These are phyloP conservation scores for Stylophora pistillata DNA, from an alignment of 64 coral and sea anemone species.

Conservation along the genomic window DNA sequence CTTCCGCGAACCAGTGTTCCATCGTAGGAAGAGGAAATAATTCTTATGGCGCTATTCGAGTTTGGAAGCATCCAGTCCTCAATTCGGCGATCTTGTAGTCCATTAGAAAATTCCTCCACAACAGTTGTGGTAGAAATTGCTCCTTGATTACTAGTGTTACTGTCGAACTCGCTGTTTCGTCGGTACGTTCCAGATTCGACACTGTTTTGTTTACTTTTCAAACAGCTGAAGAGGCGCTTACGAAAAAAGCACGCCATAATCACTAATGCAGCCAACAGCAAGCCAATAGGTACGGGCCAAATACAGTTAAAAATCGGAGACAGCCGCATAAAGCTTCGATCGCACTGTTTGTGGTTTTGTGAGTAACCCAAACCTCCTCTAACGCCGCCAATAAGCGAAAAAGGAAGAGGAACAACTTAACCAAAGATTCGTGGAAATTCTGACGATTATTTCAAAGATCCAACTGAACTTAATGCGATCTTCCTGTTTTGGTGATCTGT, in stretches of 20 bases:
- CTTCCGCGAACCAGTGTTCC: background rate
- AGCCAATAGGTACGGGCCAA: constrained; percentile 25
- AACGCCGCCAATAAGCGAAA: background rate
- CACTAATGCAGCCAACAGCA: background rate
- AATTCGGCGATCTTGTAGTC: constrained; percentile 4
- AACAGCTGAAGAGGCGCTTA: constrained; percentile 9
- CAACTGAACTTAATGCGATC: background rate
- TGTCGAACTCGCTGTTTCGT: constrained; percentile 13
- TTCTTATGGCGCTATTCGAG: background rate
- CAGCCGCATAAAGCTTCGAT: constrained; percentile 12
- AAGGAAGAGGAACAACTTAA: background rate
- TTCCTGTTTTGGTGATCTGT: background rate
- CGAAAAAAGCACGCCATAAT: constrained; percentile 37
- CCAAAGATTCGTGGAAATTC: background rate
- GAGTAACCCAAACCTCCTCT: background rate
- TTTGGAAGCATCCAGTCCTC: constrained; percentile 6
- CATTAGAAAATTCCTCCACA: background rate
- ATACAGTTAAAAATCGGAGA: background rate
- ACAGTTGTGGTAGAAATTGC: background rate
- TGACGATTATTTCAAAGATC: background rate
- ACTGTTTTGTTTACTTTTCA: constrained; percentile 18
- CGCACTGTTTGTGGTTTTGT: background rate
- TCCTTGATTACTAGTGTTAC: background rate
- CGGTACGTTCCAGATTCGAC: constrained; percentile 10
- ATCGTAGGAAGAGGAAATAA: constrained; percentile 17